phyloP scores from a whole-genome alignment of 2,113 vertebrate genomes.

The Fulmarus glacialis region DNA sequence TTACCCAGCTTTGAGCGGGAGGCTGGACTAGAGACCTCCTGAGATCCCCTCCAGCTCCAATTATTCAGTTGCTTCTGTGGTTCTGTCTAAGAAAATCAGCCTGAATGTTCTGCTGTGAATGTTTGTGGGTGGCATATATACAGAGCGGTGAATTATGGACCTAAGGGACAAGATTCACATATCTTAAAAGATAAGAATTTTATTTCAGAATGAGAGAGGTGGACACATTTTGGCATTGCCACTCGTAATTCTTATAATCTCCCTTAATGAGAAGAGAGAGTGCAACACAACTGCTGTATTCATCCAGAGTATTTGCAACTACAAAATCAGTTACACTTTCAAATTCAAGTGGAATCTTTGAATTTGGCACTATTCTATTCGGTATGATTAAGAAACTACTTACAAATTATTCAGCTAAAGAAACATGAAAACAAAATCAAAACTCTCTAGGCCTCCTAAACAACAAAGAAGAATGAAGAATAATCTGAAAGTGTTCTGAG shows the following conservation, averaged over 20 bases:
- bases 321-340: not conserved
- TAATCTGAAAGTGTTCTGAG: not conserved
- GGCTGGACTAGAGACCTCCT: not conserved
- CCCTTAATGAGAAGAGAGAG: not conserved
- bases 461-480: not conserved
- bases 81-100: not conserved
- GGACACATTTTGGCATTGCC: not conserved
- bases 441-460: not conserved
- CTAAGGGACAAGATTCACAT: not conserved
- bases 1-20: not conserved
- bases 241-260: constrained; percentile 7
- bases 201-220: not conserved
- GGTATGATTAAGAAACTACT: not conserved
- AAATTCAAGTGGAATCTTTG: not conserved
- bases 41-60: not conserved
- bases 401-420: constrained; percentile 6
- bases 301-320: not conserved
- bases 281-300: not conserved
- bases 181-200: not conserved
- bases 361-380: not conserved
- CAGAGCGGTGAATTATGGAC: not conserved
- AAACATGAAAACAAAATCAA: not conserved
- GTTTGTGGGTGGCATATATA: not conserved
- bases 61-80: not conserved
- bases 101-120: not conserved